phyloP scores from a whole-genome alignment of 2,888 invertebrate species.

The Automeris io region DNA sequence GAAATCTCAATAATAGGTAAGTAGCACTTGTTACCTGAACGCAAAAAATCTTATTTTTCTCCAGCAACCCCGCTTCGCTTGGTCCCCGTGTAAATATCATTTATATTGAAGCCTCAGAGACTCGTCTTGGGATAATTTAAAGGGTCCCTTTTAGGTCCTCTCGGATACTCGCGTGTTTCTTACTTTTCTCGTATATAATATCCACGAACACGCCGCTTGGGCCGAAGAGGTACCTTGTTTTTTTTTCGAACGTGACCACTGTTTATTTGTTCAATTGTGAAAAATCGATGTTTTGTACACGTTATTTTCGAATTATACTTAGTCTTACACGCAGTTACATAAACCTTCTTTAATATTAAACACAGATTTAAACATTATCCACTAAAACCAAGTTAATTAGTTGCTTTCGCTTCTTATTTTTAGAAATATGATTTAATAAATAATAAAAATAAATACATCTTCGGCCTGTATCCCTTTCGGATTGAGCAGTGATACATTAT shows the following conservation, averaged over 20 bases:
- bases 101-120: slow-evolving; percentile 6
- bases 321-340: too few relatives aligned
- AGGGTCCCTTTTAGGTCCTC: slow-evolving; percentile 8
- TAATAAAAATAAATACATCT: too few relatives aligned
- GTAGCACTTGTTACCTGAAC: neutral
- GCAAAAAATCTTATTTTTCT: neutral
- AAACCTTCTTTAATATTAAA: too few relatives aligned
- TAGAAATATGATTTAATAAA: too few relatives aligned
- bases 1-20: too few relatives aligned
- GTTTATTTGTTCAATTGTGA: neutral
- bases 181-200: slow-evolving; percentile 2
- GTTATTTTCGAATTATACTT: neutral
- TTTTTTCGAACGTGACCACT: neutral
- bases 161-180: slow-evolving; percentile 8
- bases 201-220: neutral
- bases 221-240: neutral
- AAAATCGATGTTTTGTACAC: neutral
- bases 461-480: too few relatives aligned
- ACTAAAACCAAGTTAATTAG: too few relatives aligned
- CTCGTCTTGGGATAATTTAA: slow-evolving; percentile 19
- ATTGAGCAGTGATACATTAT: too few relatives aligned
- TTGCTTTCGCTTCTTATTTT: too few relatives aligned
- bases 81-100: slow-evolving; percentile 5
- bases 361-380: too few relatives aligned
- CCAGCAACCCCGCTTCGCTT: neutral